Evolutionary conservation across 2,113 vertebrate genomes (phyloP).

Genomic region (sheep (Ovis aries)): ARS-UI_Ramb_v3.0 NC_056054.1:157564501-157565000

Average conservation of each 20-base stretch:
- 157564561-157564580: neutral
- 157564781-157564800: rapidly evolving
- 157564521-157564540: neutral
- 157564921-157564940: neutral
- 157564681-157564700: neutral
- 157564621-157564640: neutral
- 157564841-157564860: neutral
- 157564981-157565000: neutral
- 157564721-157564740: neutral
- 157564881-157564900: neutral
- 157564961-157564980: neutral
- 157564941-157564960: neutral
- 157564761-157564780: neutral
- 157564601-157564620: neutral
- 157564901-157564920: neutral
- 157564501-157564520: neutral
- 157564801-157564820: neutral
- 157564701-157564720: neutral
- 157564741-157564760: neutral
- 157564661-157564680: neutral
- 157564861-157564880: neutral
- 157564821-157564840: neutral
- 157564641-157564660: neutral
- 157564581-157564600: neutral
- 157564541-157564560: neutral